Evolutionary conservation across 2,888 invertebrate genomes (phyloP).

Genomic region (Drosophila pegasa): DNA sequence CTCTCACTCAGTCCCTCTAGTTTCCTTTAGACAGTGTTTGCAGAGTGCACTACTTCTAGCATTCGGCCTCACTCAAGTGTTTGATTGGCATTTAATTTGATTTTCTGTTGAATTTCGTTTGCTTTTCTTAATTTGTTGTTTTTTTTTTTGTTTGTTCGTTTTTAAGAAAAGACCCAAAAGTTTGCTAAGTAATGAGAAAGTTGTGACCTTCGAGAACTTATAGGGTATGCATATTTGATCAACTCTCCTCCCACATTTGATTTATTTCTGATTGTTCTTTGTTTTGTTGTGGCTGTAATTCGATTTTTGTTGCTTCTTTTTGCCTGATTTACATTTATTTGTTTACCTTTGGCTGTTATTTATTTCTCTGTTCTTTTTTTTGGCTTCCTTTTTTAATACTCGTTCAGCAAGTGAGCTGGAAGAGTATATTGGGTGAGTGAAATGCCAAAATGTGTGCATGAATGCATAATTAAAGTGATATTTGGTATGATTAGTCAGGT

Average conservation of each 20-base stretch:
- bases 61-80: no score
- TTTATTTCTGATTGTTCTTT: slow-evolving; percentile 14
- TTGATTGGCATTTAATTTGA: background rate
- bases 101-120: slow-evolving; percentile 8
- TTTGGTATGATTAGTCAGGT: background rate
- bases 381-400: slow-evolving; percentile 1
- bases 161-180: background rate
- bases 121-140: background rate
- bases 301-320: slow-evolving; percentile 36
- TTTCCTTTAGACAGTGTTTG: background rate
- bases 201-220: background rate
- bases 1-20: background rate
- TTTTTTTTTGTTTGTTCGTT: background rate
- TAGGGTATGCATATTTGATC: slow-evolving; percentile 19
- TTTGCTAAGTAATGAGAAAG: background rate
- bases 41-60: background rate
- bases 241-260: slow-evolving; percentile 15
- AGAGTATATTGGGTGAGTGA: background rate
- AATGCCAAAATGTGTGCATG: background rate
- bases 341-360: slow-evolving; percentile 60
- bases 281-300: slow-evolving; percentile 31
- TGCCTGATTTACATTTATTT: slow-evolving; percentile 62
- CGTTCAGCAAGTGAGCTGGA: background rate
- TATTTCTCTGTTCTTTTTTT: slow-evolving; percentile 1
- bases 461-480: background rate